Base-by-base conservation (phyloP, 1,140 invertebrate species). In the Drosophila ironensis region DNA sequence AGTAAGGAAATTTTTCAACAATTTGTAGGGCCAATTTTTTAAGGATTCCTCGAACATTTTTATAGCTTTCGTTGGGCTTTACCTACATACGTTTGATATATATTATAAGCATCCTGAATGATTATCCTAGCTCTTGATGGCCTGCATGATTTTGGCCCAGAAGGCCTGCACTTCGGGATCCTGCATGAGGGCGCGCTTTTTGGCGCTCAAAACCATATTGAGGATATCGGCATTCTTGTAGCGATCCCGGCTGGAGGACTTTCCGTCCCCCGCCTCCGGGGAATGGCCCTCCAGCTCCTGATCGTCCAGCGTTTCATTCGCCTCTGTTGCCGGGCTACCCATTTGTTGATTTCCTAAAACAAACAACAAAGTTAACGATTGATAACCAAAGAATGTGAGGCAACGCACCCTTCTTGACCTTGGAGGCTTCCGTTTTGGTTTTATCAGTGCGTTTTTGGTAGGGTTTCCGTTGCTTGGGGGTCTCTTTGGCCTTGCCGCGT, bases 401-500 rank as follows among this genome's bases (percentile, higher is more conserved):
- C n/a, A n/a, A n/a, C n/a, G n/a, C 4, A 73, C 77, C 38, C 35
- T 66, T 88, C 9, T 72, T 73, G 44, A 46, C 40, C 53, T 75
- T 87, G 5, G 17, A 33, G 0, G 51, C 47, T 1, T 78, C 75
- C 14, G 61, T 45, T 47, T 87, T 88, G 7, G 63, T 25, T 28
- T 88, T 88, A 5, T 88, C 87, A 0, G 56, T 30, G 0, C 87
- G 75, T 25, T 88, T 89, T 46, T 89, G 82, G 53, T 89, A 89
- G 0, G 88, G 88, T 41, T 78, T 82, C 7, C 87, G 61, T 33
- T 37, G 64, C 37, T 89, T 87, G 45, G 40, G 56, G 11, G 27
- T 12, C 22, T 72, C 73, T 20, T 84, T 87, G 2, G 54, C 27
- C 50, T 57, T 30, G 30, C 14, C 22, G 69, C 76, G 57, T n/a